Evolutionary conservation across 2,113 vertebrate genomes (phyloP).

Genomic region (Cavia porcellus): DNA sequence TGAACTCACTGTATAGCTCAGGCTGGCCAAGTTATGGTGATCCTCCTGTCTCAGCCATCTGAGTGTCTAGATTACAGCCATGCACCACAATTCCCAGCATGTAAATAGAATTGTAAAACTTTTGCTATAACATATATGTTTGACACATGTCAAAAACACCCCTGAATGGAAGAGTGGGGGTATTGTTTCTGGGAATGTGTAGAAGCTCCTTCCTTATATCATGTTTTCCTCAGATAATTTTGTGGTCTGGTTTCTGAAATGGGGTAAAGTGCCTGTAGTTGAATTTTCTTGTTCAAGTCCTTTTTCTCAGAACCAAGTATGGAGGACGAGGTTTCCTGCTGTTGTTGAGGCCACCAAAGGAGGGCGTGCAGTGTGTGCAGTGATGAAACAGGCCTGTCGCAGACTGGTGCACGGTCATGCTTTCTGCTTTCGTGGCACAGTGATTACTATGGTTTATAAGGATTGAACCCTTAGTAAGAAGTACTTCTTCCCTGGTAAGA

Average conservation of each 20-base stretch:
- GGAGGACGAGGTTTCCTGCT: not conserved
- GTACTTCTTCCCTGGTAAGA: not conserved
- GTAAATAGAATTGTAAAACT: not conserved
- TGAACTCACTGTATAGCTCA: not conserved
- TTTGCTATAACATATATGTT: not conserved
- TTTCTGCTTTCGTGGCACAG: not conserved
- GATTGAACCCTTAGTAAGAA: not conserved
- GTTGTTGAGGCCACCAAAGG: not conserved
- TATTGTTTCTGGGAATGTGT: not conserved
- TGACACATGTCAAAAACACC: constrained; percentile 18
- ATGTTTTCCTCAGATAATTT: not conserved
- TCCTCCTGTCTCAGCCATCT: not conserved
- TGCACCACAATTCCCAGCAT: not conserved
- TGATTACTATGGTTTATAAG: not conserved
- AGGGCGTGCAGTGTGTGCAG: not conserved
- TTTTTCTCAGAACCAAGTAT: not conserved
- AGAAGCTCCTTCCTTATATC: not conserved
- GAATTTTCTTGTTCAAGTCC: not conserved
- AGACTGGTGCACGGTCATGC: not conserved
- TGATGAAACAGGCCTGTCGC: not conserved
- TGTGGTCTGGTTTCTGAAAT: not conserved
- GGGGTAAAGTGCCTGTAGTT: not conserved
- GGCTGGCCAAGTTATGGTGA: not conserved
- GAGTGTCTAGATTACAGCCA: no score
- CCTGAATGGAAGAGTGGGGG: not conserved